phyloP scores from a whole-genome alignment of 2,113 vertebrate species.

The Caretta caretta region DNA sequence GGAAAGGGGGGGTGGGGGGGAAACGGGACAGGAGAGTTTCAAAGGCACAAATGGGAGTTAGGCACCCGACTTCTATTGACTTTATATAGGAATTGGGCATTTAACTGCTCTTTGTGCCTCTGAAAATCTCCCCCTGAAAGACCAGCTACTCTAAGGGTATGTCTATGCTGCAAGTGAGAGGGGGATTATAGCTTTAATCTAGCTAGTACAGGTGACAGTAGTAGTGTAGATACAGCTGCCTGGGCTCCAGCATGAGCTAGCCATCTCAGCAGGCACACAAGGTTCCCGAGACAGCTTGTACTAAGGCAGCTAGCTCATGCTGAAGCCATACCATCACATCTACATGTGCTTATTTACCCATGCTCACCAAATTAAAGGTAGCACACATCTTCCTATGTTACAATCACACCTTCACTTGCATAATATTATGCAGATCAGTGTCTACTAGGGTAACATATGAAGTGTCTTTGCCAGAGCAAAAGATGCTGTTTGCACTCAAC shows the following conservation, averaged over 20 bases:
- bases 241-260: neutral
- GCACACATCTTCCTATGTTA: neutral
- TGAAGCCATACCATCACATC: neutral
- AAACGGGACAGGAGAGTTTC: neutral
- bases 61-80: neutral
- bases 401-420: neutral
- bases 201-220: neutral
- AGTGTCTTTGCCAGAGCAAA: slow-evolving; percentile 35
- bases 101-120: neutral
- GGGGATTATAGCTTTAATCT: neutral
- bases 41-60: neutral
- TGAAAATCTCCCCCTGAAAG: slow-evolving; percentile 31
- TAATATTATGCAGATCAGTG: no score
- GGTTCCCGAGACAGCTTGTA: neutral
- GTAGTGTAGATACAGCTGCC: neutral
- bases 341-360: neutral
- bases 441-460: neutral
- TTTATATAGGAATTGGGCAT: neutral
- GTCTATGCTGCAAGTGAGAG: neutral
- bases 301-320: neutral
- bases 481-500: slow-evolving; percentile 24
- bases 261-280: neutral
- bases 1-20: neutral
- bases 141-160: neutral
- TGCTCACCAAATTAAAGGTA: neutral